Base-by-base conservation (phyloP, 92 coral and sea anemone species). In the Heliopora coerulea region DNA sequence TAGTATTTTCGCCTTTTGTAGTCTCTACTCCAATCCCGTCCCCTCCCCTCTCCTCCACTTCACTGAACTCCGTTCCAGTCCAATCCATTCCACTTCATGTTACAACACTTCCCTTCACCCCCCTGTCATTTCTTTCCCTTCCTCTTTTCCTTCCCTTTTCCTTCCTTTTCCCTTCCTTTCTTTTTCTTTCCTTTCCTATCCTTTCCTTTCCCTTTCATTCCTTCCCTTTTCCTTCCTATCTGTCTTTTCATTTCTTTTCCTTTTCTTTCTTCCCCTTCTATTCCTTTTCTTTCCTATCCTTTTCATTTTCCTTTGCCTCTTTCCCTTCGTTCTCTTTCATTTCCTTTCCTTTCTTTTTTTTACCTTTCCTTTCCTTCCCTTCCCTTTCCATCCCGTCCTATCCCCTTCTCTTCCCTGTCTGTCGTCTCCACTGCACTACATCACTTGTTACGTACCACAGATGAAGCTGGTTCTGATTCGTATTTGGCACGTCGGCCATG, bases 401-500 rank as follows among this genome's bases (percentile, higher is more conserved):
- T 4, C 42, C 42, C 4, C 11, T 46, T 46, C 2, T 15, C n/a
- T 46, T 8, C n/a, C n/a, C 2, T 46, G 7, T 46, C n/a, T 46
- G 14, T 46, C 7, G 10, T 15, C 15, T 8, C 2, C 7, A 46
- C n/a, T 11, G 42, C 11, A 4, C 15, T 46, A 6, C 12, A 11
- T 19, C 46, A 56, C 92, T 85, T n/a, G n/a, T n/a, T n/a, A n/a
- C n/a, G n/a, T 62, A 90, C 98, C 98, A 89, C 6, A 93, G 62
- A 77, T 93, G 96, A 14, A 93, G 86, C 73, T 93, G 98, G 77
- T 93, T 93, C 54, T 93, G 98, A 79, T 93, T 90, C 54, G 98
- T 93, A 31, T 93, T 93, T 1, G 96, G 96, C 56, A 93, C 91
- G 11, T 88, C 87, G n/a, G 96, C 91, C 49, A 93, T 86, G 20